Evolutionary conservation across 2,888 invertebrate genomes (phyloP).

Genomic region (Cylloceria caligata): DNA sequence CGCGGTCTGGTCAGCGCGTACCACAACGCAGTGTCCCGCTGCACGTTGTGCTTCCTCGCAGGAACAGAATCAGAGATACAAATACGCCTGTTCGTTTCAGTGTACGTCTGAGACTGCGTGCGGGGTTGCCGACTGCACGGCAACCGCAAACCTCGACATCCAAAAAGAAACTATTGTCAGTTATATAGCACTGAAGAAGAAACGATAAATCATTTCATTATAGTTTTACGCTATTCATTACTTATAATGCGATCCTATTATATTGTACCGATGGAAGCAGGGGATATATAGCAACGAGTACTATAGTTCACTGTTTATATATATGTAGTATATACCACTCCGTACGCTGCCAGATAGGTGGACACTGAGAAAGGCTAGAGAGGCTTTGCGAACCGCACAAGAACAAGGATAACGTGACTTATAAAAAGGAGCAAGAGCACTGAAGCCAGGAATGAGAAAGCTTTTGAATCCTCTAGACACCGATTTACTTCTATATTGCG

Average conservation of each 20-base stretch:
- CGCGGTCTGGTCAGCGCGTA: conserved; percentile 56
- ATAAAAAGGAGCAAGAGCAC: not conserved
- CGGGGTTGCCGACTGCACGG: conserved; percentile 17
- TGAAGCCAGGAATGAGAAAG: conserved; percentile 10
- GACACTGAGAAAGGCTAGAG: not conserved
- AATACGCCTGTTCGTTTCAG: conserved; percentile 24
- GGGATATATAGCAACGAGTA: not conserved
- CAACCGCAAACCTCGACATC: conserved; percentile 14
- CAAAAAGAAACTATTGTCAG: conserved; percentile 76
- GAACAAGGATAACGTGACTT: conserved; percentile 5
- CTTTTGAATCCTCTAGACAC: not conserved
- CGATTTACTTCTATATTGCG: not conserved
- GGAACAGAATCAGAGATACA: conserved; percentile 28
- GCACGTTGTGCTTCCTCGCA: conserved; percentile 34
- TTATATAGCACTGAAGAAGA: conserved; percentile 66
- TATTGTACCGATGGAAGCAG: conserved; percentile 64
- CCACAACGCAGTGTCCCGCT: conserved; percentile 39
- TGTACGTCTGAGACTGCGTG: conserved; percentile 18
- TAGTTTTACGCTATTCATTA: conserved; percentile 76
- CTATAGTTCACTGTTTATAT: not conserved
- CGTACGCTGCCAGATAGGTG: not conserved
- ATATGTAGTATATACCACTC: not conserved
- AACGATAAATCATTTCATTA: conserved; percentile 78
- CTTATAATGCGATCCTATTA: conserved; percentile 74
- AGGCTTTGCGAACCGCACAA: conserved; percentile 13